Evolutionary conservation across 2,113 vertebrate genomes (phyloP).

Genomic region (Pteruthius melanotis): DNA sequence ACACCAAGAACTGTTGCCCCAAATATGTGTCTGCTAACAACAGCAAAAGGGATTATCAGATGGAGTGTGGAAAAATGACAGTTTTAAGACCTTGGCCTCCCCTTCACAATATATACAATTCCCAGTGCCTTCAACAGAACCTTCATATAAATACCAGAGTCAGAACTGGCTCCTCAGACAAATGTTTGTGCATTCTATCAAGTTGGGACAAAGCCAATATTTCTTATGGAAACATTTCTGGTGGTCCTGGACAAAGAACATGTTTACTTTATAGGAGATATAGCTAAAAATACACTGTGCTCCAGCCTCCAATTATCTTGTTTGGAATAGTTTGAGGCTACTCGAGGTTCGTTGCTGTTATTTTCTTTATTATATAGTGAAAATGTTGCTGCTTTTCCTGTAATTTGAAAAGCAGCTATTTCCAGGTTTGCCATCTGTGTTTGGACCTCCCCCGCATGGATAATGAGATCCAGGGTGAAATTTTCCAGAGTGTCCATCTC

Average conservation of each 20-base stretch:
- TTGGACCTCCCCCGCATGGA: neutral
- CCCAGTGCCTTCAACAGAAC: constrained; percentile 21
- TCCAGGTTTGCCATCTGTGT: constrained; percentile 27
- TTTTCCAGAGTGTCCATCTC: constrained; percentile 18
- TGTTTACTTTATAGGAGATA: constrained; percentile 61
- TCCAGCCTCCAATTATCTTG: constrained; percentile 37
- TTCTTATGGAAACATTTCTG: constrained; percentile 49
- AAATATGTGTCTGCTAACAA: neutral
- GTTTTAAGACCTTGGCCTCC: constrained; percentile 21
- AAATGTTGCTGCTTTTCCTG: constrained; percentile 27
- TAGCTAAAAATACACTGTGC: constrained; percentile 41
- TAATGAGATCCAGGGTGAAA: constrained; percentile 21
- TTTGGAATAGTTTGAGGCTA: constrained; percentile 30
- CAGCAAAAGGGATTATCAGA: neutral
- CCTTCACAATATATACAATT: neutral
- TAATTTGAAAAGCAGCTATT: constrained; percentile 20
- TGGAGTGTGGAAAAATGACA: neutral
- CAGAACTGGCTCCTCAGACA: constrained; percentile 5
- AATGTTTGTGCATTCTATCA: constrained; percentile 42
- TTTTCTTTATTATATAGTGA: constrained; percentile 46
- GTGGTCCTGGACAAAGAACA: constrained; percentile 31
- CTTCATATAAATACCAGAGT: constrained; percentile 17
- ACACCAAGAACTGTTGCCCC: neutral
- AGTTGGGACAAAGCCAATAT: neutral
- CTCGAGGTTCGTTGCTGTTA: neutral